phyloP scores from a whole-genome alignment of 2,797 vertebrate genomes.

The Odontamblyopus rebecca region DNA sequence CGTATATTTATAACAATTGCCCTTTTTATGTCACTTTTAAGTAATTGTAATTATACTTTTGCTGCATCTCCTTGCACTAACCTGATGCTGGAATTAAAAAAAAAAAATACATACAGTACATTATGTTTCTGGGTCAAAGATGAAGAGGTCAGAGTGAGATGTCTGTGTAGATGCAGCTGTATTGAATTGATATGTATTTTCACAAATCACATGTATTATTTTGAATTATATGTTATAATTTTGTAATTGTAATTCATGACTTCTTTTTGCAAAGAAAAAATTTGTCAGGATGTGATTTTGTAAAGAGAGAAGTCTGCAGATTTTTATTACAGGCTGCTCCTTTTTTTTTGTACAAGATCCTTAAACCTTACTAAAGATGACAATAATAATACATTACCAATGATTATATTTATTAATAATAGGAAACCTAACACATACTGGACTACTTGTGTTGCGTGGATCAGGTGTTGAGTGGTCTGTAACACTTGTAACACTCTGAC shows the following conservation, averaged over 20 bases:
- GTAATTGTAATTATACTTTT: neutral
- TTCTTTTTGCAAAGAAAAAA: no score
- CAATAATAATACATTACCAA: neutral
- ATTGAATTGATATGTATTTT: no score
- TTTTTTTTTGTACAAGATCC: neutral
- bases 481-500: conserved; percentile 24
- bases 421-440: neutral
- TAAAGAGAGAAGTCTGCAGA: no score
- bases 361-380: conserved; percentile 11
- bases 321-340: neutral
- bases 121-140: neutral
- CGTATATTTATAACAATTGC: neutral
- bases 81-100: conserved; percentile 1
- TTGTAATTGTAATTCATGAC: no score
- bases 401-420: neutral
- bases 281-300: no score
- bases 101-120: neutral
- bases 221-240: no score
- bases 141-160: neutral
- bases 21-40: neutral
- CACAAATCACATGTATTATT: no score
- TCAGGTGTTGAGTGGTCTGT: conserved; percentile 36
- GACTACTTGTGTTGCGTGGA: conserved; percentile 1
- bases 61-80: neutral
- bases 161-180: no score